A percentile compares a stretch with the other conserved stretches of the same genome.
These are phyloP conservation scores for Plagodis dolabraria DNA, from an alignment of 2,888 invertebrate genomes.

Conservation along the genomic window DNA sequence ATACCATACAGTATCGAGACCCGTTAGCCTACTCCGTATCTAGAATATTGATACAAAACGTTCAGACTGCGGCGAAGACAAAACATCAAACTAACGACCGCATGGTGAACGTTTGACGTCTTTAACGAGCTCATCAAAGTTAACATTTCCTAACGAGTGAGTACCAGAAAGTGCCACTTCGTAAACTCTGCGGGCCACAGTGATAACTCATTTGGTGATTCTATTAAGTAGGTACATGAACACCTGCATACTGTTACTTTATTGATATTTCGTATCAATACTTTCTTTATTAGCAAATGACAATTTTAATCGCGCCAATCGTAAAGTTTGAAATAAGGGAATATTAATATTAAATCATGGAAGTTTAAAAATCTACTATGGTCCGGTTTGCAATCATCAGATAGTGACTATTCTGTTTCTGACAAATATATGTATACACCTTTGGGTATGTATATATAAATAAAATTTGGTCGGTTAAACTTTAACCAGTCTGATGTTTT, in stretches of 20 bases:
- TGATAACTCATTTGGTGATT: constrained; percentile 13
- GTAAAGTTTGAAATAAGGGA: too few species aligned
- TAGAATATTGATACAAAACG: constrained; percentile 64
- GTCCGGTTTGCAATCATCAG: background rate
- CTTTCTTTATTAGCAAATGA: too few species aligned
- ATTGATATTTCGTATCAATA: too few species aligned
- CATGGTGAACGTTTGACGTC: constrained; percentile 26
- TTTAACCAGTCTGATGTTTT: too few species aligned
- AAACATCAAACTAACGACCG: constrained; percentile 32
- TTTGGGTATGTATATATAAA: too few species aligned
- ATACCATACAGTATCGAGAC: constrained; percentile 50
- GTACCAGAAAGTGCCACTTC: constrained; percentile 4
- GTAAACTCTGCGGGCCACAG: constrained; percentile 6
- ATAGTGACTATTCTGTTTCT: too few species aligned
- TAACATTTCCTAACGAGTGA: constrained; percentile 28
- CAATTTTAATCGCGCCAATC: too few species aligned
- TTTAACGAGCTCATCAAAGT: constrained; percentile 37
- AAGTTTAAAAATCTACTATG: too few species aligned
- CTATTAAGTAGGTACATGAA: background rate
- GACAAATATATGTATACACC: too few species aligned
- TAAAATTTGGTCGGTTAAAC: too few species aligned
- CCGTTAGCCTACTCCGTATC: constrained; percentile 69
- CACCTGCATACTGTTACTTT: too few species aligned
- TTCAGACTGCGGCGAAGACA: constrained; percentile 29
- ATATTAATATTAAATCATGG: too few species aligned